A percentile compares a stretch with the other conserved stretches of the same genome.
Conservation (phyloP, 1,140 invertebrate species). For the Copidosoma floridanum region DNA sequence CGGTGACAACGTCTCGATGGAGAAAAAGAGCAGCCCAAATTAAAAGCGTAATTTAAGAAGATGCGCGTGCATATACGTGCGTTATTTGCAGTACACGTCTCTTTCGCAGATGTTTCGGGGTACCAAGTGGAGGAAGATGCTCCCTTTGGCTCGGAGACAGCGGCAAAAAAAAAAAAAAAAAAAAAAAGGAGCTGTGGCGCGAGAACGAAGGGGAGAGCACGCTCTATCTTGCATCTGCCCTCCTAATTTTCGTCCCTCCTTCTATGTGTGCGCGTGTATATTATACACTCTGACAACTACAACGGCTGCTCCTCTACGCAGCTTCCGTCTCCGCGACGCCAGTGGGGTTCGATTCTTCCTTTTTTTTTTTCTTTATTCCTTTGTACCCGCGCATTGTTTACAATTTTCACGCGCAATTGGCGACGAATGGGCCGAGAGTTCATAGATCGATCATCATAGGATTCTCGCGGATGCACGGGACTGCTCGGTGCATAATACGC, state of each 20-base stretch:
- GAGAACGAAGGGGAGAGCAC: background rate
- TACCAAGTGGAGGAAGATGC: no score
- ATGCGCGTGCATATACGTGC: constrained; percentile 10
- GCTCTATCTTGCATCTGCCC: constrained; percentile 36
- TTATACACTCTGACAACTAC: no score
- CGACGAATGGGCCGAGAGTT: constrained; percentile 44
- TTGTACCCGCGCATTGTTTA: constrained; percentile 48
- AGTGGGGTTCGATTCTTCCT: constrained; percentile 6
- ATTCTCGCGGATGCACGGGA: constrained; percentile 33
- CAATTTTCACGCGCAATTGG: constrained; percentile 56
- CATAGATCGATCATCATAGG: constrained; percentile 56
- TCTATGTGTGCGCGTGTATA: no score
- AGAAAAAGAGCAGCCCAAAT: no score
- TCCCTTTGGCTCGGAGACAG: background rate
- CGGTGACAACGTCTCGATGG: no score
- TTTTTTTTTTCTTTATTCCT: no score
- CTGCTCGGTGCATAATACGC: background rate
- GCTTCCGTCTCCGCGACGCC: constrained; percentile 15
- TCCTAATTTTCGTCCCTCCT: constrained; percentile 3
- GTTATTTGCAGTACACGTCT: constrained; percentile 16
- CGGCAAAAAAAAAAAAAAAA: constrained; percentile 8
- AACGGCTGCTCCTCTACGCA: background rate
- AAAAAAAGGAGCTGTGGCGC: background rate
- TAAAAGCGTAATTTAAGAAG: constrained; percentile 5
- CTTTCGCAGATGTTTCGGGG: constrained; percentile 21